Conservation (phyloP, 1,140 invertebrate species). For the Atta colombica region DNA sequence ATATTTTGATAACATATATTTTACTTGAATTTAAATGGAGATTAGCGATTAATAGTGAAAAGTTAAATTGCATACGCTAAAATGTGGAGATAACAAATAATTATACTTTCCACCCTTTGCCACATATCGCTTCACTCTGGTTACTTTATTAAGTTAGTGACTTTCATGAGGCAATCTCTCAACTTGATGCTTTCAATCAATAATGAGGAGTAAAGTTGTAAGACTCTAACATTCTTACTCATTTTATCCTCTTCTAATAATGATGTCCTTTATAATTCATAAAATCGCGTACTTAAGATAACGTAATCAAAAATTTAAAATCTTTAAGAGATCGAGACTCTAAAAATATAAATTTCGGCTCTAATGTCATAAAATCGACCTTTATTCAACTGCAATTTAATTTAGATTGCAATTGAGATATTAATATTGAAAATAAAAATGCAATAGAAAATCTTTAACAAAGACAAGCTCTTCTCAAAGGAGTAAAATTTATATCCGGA, state of each 20-base stretch:
- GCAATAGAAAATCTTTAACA: background rate
- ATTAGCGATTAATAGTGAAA: background rate
- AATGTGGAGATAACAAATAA: conserved; percentile 8
- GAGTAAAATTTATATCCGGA: background rate
- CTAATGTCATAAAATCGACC: background rate
- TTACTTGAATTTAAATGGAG: background rate
- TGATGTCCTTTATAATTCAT: background rate
- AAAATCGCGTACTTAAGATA: background rate
- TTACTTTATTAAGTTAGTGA: conserved; percentile 34
- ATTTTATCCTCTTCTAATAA: background rate
- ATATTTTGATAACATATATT: background rate
- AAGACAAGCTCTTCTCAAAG: background rate
- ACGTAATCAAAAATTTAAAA: background rate
- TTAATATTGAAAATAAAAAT: conserved; percentile 13
- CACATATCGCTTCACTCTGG: background rate
- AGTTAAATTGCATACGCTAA: background rate
- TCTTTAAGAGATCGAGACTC: background rate
- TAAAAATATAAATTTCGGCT: background rate
- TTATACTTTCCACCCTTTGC: background rate
- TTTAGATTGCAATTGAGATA: background rate
- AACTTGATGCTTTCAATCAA: conserved; percentile 6
- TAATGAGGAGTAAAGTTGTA: conserved; percentile 16
- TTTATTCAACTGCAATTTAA: background rate
- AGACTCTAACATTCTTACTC: background rate
- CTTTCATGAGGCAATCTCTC: background rate